A percentile compares a stretch with the other conserved stretches of the same genome.
Conservation (phyloP, 1,140 invertebrate species). For the Cydia splendana region DNA sequence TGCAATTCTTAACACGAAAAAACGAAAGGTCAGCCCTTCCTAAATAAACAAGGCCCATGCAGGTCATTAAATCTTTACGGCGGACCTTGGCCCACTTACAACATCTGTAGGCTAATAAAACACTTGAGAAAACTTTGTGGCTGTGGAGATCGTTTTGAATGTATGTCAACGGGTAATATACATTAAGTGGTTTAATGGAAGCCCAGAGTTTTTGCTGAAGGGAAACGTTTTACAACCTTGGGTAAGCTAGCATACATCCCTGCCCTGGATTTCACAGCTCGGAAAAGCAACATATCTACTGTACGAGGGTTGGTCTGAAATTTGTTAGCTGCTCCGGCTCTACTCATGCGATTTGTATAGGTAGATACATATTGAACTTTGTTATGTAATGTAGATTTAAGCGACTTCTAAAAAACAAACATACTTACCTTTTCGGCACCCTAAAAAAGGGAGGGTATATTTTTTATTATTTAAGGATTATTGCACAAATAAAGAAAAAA, state of each 20-base stretch:
- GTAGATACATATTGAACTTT: too few species aligned
- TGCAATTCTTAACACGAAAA: background rate
- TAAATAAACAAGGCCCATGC: constrained; percentile 45
- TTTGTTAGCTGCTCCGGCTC: too few species aligned
- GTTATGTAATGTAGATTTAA: too few species aligned
- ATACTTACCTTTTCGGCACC: too few species aligned
- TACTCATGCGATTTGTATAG: too few species aligned
- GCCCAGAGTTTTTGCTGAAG: background rate
- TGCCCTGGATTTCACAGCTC: background rate
- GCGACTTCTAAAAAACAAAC: too few species aligned
- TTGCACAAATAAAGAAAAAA: too few species aligned
- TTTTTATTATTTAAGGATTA: too few species aligned
- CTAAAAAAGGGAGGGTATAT: too few species aligned
- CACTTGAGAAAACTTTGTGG: constrained; percentile 9
- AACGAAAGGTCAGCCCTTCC: constrained; percentile 18
- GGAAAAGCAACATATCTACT: background rate
- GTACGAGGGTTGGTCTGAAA: too few species aligned
- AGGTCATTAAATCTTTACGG: constrained; percentile 48
- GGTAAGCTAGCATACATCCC: background rate
- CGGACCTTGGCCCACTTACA: constrained; percentile 44
- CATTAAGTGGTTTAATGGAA: background rate
- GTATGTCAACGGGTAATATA: constrained; percentile 11
- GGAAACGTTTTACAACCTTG: background rate
- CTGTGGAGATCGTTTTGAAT: constrained; percentile 6
- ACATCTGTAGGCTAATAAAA: constrained; percentile 13